These are phyloP conservation scores for Heteromyza rotundicornis DNA, from an alignment of 2,888 invertebrate genomes.

Conservation along the genomic window DNA sequence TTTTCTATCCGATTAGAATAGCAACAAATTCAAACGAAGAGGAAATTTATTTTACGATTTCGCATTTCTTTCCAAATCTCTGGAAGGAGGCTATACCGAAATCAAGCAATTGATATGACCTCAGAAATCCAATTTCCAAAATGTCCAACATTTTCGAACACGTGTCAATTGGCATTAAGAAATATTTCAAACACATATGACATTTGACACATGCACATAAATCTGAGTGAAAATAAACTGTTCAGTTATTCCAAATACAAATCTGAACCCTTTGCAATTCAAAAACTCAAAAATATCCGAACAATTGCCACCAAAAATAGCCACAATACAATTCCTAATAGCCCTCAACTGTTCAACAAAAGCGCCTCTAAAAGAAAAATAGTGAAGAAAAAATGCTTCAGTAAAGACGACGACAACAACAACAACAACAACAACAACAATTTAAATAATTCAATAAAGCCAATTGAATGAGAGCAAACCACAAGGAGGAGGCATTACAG, in stretches of 20 bases:
- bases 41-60: too few relatives aligned
- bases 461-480: constrained; percentile 10
- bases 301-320: background rate
- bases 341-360: background rate
- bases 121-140: too few relatives aligned
- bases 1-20: too few relatives aligned
- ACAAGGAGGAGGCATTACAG: background rate
- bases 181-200: too few relatives aligned
- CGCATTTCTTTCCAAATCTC: too few relatives aligned
- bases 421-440: background rate
- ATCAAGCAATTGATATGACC: too few relatives aligned
- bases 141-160: too few relatives aligned
- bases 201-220: too few relatives aligned
- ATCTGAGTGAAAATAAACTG: background rate
- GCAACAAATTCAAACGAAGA: too few relatives aligned
- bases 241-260: background rate
- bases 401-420: background rate
- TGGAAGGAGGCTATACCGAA: too few relatives aligned
- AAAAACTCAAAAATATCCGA: background rate
- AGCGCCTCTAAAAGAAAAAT: background rate
- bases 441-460: constrained; percentile 8
- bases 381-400: background rate
- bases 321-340: background rate
- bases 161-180: too few relatives aligned
- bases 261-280: background rate